Evolutionary conservation across 2,113 vertebrate genomes (phyloP), one percentile per base, ranked within the genome.

Genomic region (Cathartes aura): DNA sequence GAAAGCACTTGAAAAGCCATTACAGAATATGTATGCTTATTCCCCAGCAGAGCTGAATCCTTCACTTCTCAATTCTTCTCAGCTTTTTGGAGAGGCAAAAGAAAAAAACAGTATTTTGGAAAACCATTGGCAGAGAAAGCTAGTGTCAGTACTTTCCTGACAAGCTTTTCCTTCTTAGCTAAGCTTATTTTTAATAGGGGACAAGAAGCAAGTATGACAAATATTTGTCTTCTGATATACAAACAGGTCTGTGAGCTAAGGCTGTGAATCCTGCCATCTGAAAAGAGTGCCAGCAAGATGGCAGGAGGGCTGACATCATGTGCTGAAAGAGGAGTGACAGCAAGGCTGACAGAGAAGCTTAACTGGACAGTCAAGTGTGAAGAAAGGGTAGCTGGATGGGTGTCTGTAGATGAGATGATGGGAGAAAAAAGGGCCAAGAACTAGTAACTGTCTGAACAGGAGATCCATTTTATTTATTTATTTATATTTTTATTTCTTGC

Each of bases 331-430:
- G 30, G 8, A 76, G 22, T 82, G 87, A 95, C 87, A 91, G 38
- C 34, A 76, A 72, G 82, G 66, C 62, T 94, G 87, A 94, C 66
- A 91, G 84, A 91, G 83, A 79, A 87, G 81, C 78, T 94, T 93
- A 89, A n/a, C 48, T 79, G 81, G 78, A 81, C 70, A 72, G 40
- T 82, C 34, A 53, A 70, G 53, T 88, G 78, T 97, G 82, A 96
- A 80, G 58, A 64, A 93, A 73, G 10, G 78, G 30, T 74, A 50
- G 29, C 27, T 90, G 53, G 34, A 56, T 0, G 17, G 43, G 45
- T 88, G 62, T 76, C 22, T 80, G 45, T 40, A 56, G 26, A 48
- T 73, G 38, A 72, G 45, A 88, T n/a, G 62, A 71, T 34, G 26
- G 27, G 30, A 78, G 16, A 47, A 87, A 71, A 89, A 93, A n/a